Conservation (phyloP, 2,888 invertebrate genomes). For the Coelogynopora nodosa region DNA sequence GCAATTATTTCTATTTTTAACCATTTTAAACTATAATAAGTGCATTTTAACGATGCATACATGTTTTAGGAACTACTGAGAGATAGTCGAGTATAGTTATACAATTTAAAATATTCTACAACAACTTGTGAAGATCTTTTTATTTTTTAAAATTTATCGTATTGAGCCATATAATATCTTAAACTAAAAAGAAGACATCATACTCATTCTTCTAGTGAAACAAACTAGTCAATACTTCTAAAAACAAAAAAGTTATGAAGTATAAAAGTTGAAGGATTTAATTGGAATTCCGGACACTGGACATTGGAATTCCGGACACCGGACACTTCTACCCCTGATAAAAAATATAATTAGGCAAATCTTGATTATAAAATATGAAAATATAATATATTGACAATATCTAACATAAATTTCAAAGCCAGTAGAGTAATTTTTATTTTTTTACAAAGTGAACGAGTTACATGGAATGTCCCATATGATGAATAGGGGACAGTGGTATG, state of each 20-base stretch:
- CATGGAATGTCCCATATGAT: slow-evolving; percentile 71
- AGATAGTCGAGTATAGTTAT: slow-evolving; percentile 13
- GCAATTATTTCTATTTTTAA: slow-evolving; percentile 16
- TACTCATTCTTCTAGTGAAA: slow-evolving; percentile 20
- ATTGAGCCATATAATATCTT: background rate
- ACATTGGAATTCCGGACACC: background rate
- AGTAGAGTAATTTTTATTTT: background rate
- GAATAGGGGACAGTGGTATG: slow-evolving; percentile 99
- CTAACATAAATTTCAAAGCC: slow-evolving; percentile 14
- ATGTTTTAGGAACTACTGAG: slow-evolving; percentile 12
- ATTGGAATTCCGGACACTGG: background rate
- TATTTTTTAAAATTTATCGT: background rate
- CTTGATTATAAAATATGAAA: slow-evolving; percentile 20
- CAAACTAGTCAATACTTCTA: slow-evolving; percentile 1
- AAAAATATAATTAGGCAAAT: slow-evolving; percentile 17
- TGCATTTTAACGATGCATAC: background rate
- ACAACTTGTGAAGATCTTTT: slow-evolving; percentile 6
- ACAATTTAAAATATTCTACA: background rate
- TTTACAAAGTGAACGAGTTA: slow-evolving; percentile 17
- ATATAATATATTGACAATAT: slow-evolving; percentile 31
- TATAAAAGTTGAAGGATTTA: background rate
- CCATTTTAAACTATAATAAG: slow-evolving; percentile 21
- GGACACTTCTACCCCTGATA: background rate
- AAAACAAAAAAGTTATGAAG: slow-evolving; percentile 17
- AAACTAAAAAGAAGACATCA: slow-evolving; percentile 14